Conservation (phyloP, 2,888 invertebrate genomes). For the Dicycla oo region DNA sequence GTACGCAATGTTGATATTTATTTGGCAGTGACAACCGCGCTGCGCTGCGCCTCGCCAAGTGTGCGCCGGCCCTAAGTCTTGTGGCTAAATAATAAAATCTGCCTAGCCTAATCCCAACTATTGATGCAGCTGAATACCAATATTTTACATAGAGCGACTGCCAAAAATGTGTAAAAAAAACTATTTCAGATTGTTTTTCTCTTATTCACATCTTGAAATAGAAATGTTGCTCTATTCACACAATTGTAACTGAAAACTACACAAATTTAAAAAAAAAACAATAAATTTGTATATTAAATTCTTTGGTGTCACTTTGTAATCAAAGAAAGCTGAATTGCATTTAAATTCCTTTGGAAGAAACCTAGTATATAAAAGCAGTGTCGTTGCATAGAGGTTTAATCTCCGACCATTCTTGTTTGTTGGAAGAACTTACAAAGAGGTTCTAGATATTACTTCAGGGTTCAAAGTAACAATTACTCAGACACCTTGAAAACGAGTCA, state of each 20-base stretch:
- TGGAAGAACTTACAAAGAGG: constrained; percentile 39
- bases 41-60: too few relatives aligned
- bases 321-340: constrained; percentile 51
- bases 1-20: too few relatives aligned
- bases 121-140: too few relatives aligned
- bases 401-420: constrained; percentile 40
- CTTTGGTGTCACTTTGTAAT: constrained; percentile 49
- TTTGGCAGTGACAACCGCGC: too few relatives aligned
- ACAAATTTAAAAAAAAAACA: background rate
- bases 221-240: background rate
- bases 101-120: too few relatives aligned
- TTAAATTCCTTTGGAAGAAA: constrained; percentile 50
- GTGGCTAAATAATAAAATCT: too few relatives aligned
- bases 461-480: constrained; percentile 38
- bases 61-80: too few relatives aligned
- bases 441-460: constrained; percentile 36
- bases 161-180: too few relatives aligned
- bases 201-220: background rate
- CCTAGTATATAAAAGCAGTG: constrained; percentile 18
- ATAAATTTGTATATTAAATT: constrained; percentile 35
- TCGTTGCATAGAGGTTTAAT: constrained; percentile 40
- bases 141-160: too few relatives aligned
- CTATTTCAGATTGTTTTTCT: background rate
- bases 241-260: constrained; percentile 14
- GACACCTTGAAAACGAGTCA: constrained; percentile 29